These are phyloP conservation scores for Halichoeres trimaculatus DNA, from an alignment of 2,113 vertebrate genomes.

Conservation along the genomic window DNA sequence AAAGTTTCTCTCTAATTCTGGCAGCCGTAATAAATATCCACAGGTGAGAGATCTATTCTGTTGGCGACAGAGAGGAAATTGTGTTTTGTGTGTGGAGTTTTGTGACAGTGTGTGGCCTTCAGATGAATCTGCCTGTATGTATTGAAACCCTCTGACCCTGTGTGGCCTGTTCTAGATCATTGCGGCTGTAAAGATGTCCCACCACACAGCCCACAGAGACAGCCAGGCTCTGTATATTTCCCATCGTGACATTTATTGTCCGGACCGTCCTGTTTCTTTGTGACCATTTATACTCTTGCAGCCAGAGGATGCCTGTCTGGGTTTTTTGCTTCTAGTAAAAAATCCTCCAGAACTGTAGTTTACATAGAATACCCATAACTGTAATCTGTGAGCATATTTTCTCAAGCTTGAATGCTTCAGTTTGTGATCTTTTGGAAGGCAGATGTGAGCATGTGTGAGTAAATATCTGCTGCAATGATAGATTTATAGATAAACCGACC, in stretches of 20 bases:
- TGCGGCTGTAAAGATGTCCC: constrained; percentile 70
- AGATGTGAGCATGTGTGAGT: constrained; percentile 47
- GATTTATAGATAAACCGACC: constrained; percentile 69
- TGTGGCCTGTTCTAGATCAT: constrained; percentile 66
- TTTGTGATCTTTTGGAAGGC: constrained; percentile 40
- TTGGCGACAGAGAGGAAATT: constrained; percentile 21
- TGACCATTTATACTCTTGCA: constrained; percentile 38
- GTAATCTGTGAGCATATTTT: constrained; percentile 35
- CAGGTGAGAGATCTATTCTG: constrained; percentile 25
- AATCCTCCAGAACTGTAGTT: constrained; percentile 3
- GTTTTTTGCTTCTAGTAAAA: constrained; percentile 3
- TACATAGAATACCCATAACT: constrained; percentile 1
- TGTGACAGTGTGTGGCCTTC: constrained; percentile 61
- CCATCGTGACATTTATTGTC: constrained; percentile 74
- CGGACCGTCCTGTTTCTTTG: constrained; percentile 34
- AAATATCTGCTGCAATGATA: constrained; percentile 63
- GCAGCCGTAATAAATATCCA: constrained; percentile 18
- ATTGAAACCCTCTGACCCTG: constrained; percentile 70
- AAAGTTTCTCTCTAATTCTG: constrained; percentile 42
- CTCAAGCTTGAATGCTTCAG: constrained; percentile 7
- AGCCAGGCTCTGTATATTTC: constrained; percentile 59
- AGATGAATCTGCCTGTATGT: constrained; percentile 71
- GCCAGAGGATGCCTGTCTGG: constrained; percentile 1
- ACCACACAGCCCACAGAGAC: constrained; percentile 54
- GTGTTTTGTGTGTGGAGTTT: constrained; percentile 23